Base-by-base conservation (phyloP, 1,140 invertebrate genomes). In the Bombus turneri region DNA sequence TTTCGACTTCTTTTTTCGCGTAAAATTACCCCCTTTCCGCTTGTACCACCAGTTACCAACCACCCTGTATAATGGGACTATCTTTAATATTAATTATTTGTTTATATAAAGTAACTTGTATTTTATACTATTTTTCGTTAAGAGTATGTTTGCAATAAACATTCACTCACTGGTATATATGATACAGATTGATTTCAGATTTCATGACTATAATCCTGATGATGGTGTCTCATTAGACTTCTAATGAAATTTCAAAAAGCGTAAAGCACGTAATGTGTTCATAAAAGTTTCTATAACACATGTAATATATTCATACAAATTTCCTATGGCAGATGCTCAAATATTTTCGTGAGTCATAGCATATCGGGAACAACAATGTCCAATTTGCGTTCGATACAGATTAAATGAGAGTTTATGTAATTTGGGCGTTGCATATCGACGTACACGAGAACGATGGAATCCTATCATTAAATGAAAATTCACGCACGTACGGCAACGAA, bases 381-480 rank as follows among this genome's bases (percentile, higher is more conserved):
- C 83, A 37, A 47, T 79, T 78, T 79, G 25, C 37, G 22, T 43
- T 68, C 66, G 43, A 71, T 62, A 28, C 39, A 37, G 62, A 72
- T 79, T 62, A 39, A 68, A 84, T n/a, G n/a, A 53, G 53, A 71
- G 37, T 72, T 79, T 72, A 37, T 31, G 82, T 84, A 78, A 84
- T 84, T 84, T 71, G 64, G 39, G 47, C 43, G 31, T 34, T 75
- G 62, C 53, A 37, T 53, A 77, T 77, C 41, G 75, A 41, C 10
- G 18, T 31, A 37, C 31, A 34, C 53, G 10, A n/a, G 64, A 43
- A 41, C 53, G 25, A 13, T 53, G 31, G 10, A 47, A 84, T 79
- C 75, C 76, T 47, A 47, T 84, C 79, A 84, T 79, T 59, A 79
- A 79, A 84, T 79, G 75, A 18, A 62, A 79, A 31, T 59, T 79